Evolutionary conservation across 2,888 invertebrate genomes (phyloP).

Genomic region (Hylaea fasciaria): DNA sequence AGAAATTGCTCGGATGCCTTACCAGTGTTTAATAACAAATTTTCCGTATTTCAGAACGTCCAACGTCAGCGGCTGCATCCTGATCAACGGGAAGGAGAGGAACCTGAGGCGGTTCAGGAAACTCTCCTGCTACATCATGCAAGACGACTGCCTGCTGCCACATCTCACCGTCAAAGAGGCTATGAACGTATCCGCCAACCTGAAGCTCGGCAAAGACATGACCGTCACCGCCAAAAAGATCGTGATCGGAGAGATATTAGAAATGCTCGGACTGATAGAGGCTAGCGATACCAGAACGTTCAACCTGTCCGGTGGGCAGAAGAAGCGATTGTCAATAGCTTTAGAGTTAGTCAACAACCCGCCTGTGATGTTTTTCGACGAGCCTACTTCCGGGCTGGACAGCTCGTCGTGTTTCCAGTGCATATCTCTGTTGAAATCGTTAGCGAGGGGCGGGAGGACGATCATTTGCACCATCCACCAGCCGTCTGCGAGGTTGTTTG

Average conservation of each 20-base stretch:
- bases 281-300: slow-evolving; percentile 91
- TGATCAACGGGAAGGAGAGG: slow-evolving; percentile 94
- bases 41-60: slow-evolving; percentile 87
- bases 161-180: slow-evolving; percentile 96
- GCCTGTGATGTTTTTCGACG: slow-evolving; percentile 98
- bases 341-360: slow-evolving; percentile 97
- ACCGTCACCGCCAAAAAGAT: slow-evolving; percentile 89
- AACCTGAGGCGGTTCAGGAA: slow-evolving; percentile 95
- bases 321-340: slow-evolving; percentile 95
- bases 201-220: slow-evolving; percentile 94
- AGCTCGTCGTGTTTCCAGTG: slow-evolving; percentile 98
- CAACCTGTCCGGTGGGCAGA: slow-evolving; percentile 95
- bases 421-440: slow-evolving; percentile 93
- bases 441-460: slow-evolving; percentile 94
- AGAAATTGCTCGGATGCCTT: slow-evolving; percentile 10
- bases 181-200: slow-evolving; percentile 96
- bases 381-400: slow-evolving; percentile 96
- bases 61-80: slow-evolving; percentile 92
- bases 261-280: slow-evolving; percentile 92
- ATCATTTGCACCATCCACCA: slow-evolving; percentile 99
- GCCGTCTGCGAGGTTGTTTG: slow-evolving; percentile 97
- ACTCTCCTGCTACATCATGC: slow-evolving; percentile 98
- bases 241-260: slow-evolving; percentile 93
- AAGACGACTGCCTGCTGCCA: slow-evolving; percentile 95
- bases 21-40: slow-evolving; percentile 37